phyloP scores from a whole-genome alignment of 2,888 invertebrate genomes.

The Zaprionus bogoriensis region DNA sequence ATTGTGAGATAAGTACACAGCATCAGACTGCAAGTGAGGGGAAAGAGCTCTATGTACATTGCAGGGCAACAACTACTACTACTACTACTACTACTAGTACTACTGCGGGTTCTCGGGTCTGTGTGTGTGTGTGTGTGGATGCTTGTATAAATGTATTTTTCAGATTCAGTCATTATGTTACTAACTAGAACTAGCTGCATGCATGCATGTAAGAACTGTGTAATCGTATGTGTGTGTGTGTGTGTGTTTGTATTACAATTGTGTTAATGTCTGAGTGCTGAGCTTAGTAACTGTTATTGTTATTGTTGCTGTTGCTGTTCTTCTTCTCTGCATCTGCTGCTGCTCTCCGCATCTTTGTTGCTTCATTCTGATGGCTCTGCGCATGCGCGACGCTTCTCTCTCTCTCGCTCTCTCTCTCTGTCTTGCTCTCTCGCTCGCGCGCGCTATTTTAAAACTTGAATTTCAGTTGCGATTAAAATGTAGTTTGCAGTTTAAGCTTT shows the following conservation, averaged over 20 bases:
- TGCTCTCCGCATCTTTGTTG: not conserved
- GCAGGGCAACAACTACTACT: no score
- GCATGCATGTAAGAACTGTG: slow-evolving; percentile 14
- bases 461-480: no score
- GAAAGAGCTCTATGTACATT: no score
- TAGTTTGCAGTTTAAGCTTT: not conserved
- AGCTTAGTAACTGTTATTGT: slow-evolving; percentile 40
- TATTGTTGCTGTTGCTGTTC: slow-evolving; percentile 20
- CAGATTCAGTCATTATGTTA: slow-evolving; percentile 58
- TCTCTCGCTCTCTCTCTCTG: not conserved
- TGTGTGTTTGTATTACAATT: slow-evolving; percentile 12
- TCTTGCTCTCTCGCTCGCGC: not conserved
- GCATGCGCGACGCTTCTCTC: not conserved
- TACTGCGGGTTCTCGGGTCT: no score
- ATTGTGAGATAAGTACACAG: no score
- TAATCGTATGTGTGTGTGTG: not conserved
- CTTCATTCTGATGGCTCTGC: not conserved
- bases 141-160: slow-evolving; percentile 44
- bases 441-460: not conserved
- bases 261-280: slow-evolving; percentile 36
- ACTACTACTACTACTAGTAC: no score
- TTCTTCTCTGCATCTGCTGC: not conserved
- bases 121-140: slow-evolving; percentile 18
- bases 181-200: slow-evolving; percentile 42
- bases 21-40: no score